Evolutionary conservation across 2,888 invertebrate genomes (phyloP).

Genomic region (Megastigmus dorsalis): DNA sequence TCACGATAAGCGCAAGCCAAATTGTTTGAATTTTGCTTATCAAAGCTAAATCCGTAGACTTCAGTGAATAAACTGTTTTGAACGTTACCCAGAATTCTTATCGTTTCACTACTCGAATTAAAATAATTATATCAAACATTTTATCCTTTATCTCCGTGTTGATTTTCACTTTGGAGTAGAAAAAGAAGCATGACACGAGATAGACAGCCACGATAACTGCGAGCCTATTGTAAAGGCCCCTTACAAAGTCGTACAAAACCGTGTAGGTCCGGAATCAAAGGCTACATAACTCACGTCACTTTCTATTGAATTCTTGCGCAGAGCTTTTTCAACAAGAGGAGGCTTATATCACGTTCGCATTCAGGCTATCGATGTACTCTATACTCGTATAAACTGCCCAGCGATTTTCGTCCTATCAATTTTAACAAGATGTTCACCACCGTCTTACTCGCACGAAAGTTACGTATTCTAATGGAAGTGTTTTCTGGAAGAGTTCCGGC

Average conservation of each 20-base stretch:
- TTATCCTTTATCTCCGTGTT: neutral
- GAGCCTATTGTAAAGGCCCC: constrained; percentile 6
- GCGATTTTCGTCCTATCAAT: neutral
- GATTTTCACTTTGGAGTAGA: neutral
- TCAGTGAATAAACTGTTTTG: too few species aligned
- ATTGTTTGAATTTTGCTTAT: too few species aligned
- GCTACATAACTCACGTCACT: constrained; percentile 12
- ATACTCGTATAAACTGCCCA: neutral
- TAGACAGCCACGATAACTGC: constrained; percentile 6
- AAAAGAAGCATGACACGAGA: neutral
- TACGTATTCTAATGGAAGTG: too few species aligned
- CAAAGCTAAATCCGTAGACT: too few species aligned
- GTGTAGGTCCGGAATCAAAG: constrained; percentile 34
- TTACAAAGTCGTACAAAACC: constrained; percentile 4
- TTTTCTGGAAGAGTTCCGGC: too few species aligned
- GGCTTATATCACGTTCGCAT: constrained; percentile 17
- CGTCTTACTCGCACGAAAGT: too few species aligned
- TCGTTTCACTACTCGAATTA: too few species aligned
- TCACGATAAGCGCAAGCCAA: too few species aligned
- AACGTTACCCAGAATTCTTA: too few species aligned
- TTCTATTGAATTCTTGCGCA: constrained; percentile 5
- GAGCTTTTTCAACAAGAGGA: neutral
- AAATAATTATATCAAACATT: too few species aligned
- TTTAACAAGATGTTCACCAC: neutral
- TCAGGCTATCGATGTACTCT: neutral